phyloP scores from a whole-genome alignment of 2,113 vertebrate genomes.

The Diphyllodes magnificus region DNA sequence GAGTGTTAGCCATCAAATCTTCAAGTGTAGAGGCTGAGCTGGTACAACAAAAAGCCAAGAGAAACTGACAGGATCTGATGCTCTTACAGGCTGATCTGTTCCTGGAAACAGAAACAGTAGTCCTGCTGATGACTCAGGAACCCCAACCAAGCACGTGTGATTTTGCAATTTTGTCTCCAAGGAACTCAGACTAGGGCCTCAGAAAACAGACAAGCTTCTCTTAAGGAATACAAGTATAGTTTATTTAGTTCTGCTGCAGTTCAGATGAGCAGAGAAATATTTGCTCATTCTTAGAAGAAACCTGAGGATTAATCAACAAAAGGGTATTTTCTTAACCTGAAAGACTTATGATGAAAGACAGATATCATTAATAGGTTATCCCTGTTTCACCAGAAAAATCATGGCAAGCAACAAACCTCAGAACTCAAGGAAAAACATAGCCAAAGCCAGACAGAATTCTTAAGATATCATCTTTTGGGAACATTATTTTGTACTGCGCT shows the following conservation, averaged over 20 bases:
- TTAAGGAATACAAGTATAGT: not conserved
- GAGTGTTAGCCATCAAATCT: not conserved
- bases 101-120: not conserved
- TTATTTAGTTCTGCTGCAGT: not conserved
- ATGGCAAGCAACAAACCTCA: not conserved
- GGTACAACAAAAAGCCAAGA: not conserved
- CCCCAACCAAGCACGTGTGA: not conserved
- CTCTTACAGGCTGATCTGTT: not conserved
- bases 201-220: not conserved
- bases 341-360: not conserved
- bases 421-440: not conserved
- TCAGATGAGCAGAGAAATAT: not conserved
- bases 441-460: not conserved
- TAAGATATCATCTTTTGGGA: not conserved
- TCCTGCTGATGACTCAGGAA: not conserved
- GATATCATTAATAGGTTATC: not conserved
- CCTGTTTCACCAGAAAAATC: not conserved
- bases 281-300: not conserved
- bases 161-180: not conserved
- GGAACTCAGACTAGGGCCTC: not conserved
- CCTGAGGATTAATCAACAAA: not conserved
- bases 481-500: not conserved
- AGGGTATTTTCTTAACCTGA: not conserved
- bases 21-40: accelerated
- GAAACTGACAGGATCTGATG: not conserved